These are phyloP conservation scores for Anableps anableps DNA, from an alignment of 2,797 vertebrate species.

Conservation along the genomic window DNA sequence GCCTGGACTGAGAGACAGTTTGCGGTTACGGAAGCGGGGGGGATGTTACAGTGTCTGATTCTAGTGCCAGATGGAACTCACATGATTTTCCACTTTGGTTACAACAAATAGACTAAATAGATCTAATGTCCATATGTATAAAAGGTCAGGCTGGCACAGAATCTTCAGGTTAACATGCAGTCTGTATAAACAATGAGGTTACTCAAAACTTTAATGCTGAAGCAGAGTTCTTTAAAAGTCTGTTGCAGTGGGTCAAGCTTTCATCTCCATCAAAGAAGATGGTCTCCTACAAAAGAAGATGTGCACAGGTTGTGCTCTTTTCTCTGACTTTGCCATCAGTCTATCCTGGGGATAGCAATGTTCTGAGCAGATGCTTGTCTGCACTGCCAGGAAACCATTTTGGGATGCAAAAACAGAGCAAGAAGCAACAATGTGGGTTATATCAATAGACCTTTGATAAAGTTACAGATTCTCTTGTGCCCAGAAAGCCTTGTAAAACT, in stretches of 20 bases:
- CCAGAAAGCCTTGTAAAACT: constrained; percentile 4
- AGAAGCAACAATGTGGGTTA: constrained; percentile 9
- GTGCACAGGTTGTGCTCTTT: constrained; percentile 36
- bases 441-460: constrained; percentile 28
- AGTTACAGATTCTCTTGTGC: constrained; percentile 6
- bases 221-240: constrained; percentile 29
- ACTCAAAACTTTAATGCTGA: constrained; percentile 37
- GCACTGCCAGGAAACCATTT: constrained; percentile 54
- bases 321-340: constrained; percentile 63
- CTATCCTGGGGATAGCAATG: constrained; percentile 54
- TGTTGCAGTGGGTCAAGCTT: constrained; percentile 39
- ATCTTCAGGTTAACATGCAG: constrained; percentile 36
- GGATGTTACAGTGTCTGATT: constrained; percentile 64
- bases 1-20: constrained; percentile 42
- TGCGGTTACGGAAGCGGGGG: constrained; percentile 58
- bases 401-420: constrained; percentile 25
- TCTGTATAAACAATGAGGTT: constrained; percentile 43
- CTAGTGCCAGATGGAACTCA: constrained; percentile 56
- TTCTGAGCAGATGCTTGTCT: constrained; percentile 69
- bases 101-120: constrained; percentile 34
- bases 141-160: constrained; percentile 52
- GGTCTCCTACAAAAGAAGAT: constrained; percentile 46
- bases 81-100: constrained; percentile 30
- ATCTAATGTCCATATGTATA: constrained; percentile 40
- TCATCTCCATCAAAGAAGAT: constrained; percentile 47